Conservation (phyloP, 2,797 vertebrate genomes). For the Pantherophis vulpinus region DNA sequence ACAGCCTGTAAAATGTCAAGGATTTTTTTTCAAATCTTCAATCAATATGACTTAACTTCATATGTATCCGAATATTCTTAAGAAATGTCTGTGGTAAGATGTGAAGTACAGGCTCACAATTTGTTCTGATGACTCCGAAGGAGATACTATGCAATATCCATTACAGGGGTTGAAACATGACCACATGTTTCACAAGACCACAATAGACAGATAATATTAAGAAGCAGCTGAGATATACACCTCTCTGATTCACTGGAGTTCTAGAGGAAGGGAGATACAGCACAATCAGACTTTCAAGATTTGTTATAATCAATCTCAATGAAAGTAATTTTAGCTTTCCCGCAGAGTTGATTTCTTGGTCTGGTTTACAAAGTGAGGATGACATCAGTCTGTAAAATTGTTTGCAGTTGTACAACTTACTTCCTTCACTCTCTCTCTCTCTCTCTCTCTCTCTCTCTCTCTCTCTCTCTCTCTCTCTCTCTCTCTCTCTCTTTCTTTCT, state of each 20-base stretch:
- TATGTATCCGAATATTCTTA: background rate
- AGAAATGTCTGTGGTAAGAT: background rate
- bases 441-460: too few relatives aligned
- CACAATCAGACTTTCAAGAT: background rate
- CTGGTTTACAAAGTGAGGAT: background rate
- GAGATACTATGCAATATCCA: background rate
- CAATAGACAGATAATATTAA: background rate
- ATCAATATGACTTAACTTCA: background rate
- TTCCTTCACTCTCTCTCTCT: background rate
- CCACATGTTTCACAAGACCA: background rate
- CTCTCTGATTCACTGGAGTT: background rate
- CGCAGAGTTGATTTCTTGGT: background rate
- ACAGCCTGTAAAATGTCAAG: background rate
- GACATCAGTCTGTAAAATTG: background rate
- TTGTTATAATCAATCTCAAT: background rate
- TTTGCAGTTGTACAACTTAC: background rate
- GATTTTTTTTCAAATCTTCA: background rate
- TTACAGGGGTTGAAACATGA: background rate
- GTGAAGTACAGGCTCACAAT: background rate
- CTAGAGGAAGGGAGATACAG: background rate
- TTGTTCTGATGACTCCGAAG: background rate
- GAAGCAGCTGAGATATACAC: background rate
- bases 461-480: too few relatives aligned
- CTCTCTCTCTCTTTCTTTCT: too few relatives aligned
- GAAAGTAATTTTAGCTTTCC: background rate